These are phyloP conservation scores for Therioaphis trifolii DNA, from an alignment of 2,888 invertebrate genomes.

Conservation along the genomic window DNA sequence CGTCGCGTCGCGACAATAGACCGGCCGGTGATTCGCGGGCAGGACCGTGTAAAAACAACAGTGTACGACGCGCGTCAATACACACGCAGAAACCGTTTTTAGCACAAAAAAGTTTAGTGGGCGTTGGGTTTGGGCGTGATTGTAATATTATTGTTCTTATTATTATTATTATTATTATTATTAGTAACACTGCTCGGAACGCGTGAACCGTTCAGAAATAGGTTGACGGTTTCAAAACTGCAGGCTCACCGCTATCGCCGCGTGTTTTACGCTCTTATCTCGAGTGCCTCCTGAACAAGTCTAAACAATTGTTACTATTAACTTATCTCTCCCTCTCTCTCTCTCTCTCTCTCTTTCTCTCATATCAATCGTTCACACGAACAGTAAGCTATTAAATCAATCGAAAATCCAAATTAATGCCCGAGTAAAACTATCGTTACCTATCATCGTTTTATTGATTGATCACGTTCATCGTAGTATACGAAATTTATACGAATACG, in stretches of 20 bases:
- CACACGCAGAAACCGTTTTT: background rate
- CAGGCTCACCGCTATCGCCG: background rate
- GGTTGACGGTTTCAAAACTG: conserved; percentile 7
- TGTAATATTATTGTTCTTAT: background rate
- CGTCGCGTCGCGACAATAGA: too few relatives aligned
- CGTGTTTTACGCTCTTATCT: conserved; percentile 28
- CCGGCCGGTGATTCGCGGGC: background rate
- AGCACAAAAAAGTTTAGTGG: background rate
- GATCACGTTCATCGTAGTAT: background rate
- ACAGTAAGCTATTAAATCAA: background rate
- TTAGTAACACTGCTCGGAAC: background rate
- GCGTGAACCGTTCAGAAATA: background rate
- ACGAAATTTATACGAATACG: background rate
- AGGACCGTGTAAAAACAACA: too few relatives aligned
- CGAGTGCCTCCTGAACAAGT: conserved; percentile 9
- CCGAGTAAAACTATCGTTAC: background rate
- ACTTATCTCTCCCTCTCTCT: background rate
- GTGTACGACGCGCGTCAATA: too few relatives aligned
- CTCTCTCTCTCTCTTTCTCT: background rate
- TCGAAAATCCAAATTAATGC: background rate
- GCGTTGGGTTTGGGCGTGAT: too few relatives aligned
- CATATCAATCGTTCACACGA: background rate
- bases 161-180: background rate
- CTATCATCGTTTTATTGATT: background rate
- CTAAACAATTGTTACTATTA: background rate